Percentiles rank a stretch among this genome's conserved stretches.
Evolutionary conservation across 2,113 vertebrate genomes (phyloP).

Genomic region (Anoplopoma fimbria): DNA sequence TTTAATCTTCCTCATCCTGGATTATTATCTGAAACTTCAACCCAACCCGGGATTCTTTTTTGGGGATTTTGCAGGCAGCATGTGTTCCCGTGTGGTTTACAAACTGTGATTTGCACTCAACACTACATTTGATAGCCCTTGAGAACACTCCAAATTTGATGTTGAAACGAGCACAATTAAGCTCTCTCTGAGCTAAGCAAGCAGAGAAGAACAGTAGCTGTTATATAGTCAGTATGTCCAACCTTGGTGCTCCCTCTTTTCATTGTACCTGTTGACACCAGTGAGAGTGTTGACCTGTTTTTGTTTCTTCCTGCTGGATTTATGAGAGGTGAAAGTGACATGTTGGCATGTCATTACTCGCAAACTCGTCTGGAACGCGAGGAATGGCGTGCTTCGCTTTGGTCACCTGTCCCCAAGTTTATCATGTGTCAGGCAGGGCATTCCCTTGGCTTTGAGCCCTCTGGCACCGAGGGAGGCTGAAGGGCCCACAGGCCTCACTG

Average conservation of each 20-base stretch:
- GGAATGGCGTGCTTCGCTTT: conserved; percentile 37
- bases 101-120: conserved; percentile 25
- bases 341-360: conserved; percentile 19
- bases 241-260: conserved; percentile 29
- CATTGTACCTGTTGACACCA: conserved; percentile 60
- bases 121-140: conserved; percentile 6
- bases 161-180: not conserved
- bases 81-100: not conserved
- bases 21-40: not conserved
- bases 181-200: not conserved
- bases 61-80: not conserved
- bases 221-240: conserved; percentile 19
- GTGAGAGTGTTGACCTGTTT: conserved; percentile 11
- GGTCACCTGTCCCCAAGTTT: conserved; percentile 73
- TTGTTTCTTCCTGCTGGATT: conserved; percentile 15
- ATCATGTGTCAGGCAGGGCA: conserved; percentile 59
- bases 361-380: conserved; percentile 45
- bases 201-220: conserved; percentile 15
- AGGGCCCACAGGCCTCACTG: conserved; percentile 10
- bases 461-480: conserved; percentile 40
- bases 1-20: not conserved
- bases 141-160: conserved; percentile 7
- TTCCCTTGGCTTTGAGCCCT: conserved; percentile 51
- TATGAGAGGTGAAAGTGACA: conserved; percentile 34
- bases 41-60: not conserved